These are phyloP conservation scores for Furnarius figulus DNA, from an alignment of 2,113 vertebrate species.

Conservation along the genomic window DNA sequence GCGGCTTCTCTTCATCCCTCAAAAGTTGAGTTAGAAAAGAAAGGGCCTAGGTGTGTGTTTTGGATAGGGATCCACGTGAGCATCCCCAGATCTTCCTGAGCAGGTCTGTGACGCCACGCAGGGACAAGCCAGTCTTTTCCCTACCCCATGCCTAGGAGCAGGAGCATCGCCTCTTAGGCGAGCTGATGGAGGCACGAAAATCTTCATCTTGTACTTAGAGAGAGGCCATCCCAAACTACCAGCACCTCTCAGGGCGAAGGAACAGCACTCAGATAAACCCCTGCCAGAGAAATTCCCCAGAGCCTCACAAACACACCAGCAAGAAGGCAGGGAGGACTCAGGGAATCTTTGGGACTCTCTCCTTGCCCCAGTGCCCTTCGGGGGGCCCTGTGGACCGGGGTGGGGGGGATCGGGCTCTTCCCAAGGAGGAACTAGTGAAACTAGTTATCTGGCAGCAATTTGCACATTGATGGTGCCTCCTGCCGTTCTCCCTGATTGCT, in stretches of 20 bases:
- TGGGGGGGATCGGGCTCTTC: neutral
- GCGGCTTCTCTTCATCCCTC: neutral
- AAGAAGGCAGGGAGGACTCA: fast-evolving
- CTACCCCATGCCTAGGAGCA: neutral
- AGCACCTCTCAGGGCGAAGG: neutral
- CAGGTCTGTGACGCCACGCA: neutral
- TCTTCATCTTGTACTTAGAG: neutral
- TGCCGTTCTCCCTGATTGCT: conserved; percentile 81
- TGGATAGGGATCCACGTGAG: neutral
- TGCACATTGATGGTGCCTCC: conserved; percentile 86
- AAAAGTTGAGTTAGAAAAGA: neutral
- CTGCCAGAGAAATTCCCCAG: no score
- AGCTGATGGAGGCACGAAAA: neutral
- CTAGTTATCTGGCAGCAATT: conserved; percentile 79
- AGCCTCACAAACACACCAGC: neutral
- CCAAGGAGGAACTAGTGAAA: conserved; percentile 78
- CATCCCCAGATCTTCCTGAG: neutral
- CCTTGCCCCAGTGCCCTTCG: neutral
- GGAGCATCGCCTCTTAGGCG: neutral
- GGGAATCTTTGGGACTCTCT: neutral
- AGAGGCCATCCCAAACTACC: neutral
- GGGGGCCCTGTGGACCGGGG: neutral
- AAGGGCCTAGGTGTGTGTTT: neutral
- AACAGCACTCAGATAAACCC: neutral
- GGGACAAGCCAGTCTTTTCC: neutral